Percentiles rank a stretch among this genome's conserved stretches.
These are phyloP conservation scores for Acrocera orbiculus DNA, from an alignment of 2,888 invertebrate genomes.

Conservation along the genomic window DNA sequence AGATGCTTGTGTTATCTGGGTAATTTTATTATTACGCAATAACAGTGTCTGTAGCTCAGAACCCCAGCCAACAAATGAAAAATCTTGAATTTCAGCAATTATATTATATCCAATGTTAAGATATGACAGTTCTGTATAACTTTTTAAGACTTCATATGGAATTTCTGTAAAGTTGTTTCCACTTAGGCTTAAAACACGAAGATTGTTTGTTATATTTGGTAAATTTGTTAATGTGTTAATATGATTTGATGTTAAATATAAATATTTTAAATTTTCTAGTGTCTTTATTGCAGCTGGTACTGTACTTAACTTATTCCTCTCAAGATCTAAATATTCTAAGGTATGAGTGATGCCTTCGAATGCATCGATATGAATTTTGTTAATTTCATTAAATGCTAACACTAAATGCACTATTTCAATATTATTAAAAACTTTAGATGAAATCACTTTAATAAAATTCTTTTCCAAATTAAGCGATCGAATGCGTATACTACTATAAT, in stretches of 20 bases:
- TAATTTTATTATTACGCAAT: constrained; percentile 68
- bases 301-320: constrained; percentile 53
- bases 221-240: constrained; percentile 41
- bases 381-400: constrained; percentile 59
- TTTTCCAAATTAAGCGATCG: constrained; percentile 66
- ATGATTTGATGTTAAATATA: constrained; percentile 68
- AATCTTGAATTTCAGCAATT: constrained; percentile 56
- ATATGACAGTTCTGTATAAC: constrained; percentile 62
- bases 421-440: constrained; percentile 46
- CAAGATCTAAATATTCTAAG: constrained; percentile 66
- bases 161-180: constrained; percentile 62
- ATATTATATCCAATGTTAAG: constrained; percentile 78
- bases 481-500: constrained; percentile 42
- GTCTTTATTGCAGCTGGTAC: constrained; percentile 54
- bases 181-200: constrained; percentile 62
- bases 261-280: constrained; percentile 53
- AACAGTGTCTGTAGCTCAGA: constrained; percentile 61
- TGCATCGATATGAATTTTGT: constrained; percentile 48
- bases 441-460: constrained; percentile 52
- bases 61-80: constrained; percentile 65
- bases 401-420: constrained; percentile 60
- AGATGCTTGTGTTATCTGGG: constrained; percentile 48
- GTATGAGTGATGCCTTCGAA: constrained; percentile 55
- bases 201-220: constrained; percentile 36
- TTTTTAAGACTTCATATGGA: constrained; percentile 48